Conservation (phyloP, 1,140 invertebrate species). For the Cardiocondyla obscurior region DNA sequence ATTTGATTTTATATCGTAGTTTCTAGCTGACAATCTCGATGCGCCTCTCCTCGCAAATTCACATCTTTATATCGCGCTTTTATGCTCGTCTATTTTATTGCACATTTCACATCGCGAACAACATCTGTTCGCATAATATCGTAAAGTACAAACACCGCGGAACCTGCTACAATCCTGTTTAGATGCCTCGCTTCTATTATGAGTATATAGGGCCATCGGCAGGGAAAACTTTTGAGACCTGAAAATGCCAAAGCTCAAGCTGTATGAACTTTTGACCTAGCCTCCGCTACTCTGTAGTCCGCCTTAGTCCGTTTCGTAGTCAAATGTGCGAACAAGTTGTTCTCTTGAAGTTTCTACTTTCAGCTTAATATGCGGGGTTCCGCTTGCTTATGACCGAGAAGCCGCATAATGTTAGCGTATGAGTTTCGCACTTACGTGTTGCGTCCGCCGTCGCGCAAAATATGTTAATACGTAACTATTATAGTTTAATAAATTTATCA, state of each 20-base stretch:
- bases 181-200: background rate
- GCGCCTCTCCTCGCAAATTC: background rate
- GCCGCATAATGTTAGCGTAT: constrained; percentile 18
- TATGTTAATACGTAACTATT: background rate
- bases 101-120: background rate
- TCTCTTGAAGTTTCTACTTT: constrained; percentile 46
- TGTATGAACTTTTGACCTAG: constrained; percentile 60
- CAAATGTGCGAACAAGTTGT: constrained; percentile 27
- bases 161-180: constrained; percentile 20
- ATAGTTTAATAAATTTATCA: background rate
- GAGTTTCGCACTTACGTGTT: constrained; percentile 23
- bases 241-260: constrained; percentile 59
- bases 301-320: constrained; percentile 50
- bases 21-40: background rate
- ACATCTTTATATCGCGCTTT: constrained; percentile 20
- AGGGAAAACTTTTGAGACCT: constrained; percentile 58
- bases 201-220: constrained; percentile 11
- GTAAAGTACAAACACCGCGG: constrained; percentile 13
- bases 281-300: background rate
- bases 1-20: background rate
- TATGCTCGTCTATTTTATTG: constrained; percentile 1
- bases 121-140: background rate
- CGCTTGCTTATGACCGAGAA: constrained; percentile 39
- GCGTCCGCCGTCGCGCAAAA: background rate
- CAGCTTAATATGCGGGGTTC: constrained; percentile 56